Evolutionary conservation across 2,888 invertebrate species (phyloP).

Genomic region (Megaustenia siamemsis): DNA sequence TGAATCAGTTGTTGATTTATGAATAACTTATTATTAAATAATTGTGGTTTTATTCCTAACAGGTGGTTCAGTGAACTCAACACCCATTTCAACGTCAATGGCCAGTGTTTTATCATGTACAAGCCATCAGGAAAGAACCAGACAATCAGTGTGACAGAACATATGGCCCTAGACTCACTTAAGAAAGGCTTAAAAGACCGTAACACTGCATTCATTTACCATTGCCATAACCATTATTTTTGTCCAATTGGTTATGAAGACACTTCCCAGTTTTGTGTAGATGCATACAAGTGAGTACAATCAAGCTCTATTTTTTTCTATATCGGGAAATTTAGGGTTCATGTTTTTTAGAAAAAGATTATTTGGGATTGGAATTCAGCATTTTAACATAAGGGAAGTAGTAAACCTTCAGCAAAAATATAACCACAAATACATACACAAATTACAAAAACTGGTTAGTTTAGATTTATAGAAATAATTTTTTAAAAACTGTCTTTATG

Average conservation of each 20-base stretch:
- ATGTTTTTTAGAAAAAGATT: no score
- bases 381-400: no score
- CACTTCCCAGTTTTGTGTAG: conserved; percentile 65
- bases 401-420: no score
- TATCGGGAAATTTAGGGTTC: no score
- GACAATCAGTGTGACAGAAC: conserved; percentile 69
- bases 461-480: no score
- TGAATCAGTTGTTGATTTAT: no score
- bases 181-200: conserved; percentile 72
- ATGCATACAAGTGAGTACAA: conserved; percentile 74
- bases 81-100: conserved; percentile 72
- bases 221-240: conserved; percentile 78
- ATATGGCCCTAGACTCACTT: conserved; percentile 67
- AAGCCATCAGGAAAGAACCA: conserved; percentile 76
- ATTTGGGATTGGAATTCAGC: no score
- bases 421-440: no score
- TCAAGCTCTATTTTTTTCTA: neutral
- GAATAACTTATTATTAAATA: no score
- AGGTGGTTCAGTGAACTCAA: conserved; percentile 77
- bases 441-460: no score
- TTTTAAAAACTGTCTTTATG: no score
- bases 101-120: conserved; percentile 73
- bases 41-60: conserved; percentile 8
- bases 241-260: conserved; percentile 78
- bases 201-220: conserved; percentile 75